Evolutionary conservation across 1,140 invertebrate species (phyloP).

Genomic region (Zeugodacus cucurbitae): DNA sequence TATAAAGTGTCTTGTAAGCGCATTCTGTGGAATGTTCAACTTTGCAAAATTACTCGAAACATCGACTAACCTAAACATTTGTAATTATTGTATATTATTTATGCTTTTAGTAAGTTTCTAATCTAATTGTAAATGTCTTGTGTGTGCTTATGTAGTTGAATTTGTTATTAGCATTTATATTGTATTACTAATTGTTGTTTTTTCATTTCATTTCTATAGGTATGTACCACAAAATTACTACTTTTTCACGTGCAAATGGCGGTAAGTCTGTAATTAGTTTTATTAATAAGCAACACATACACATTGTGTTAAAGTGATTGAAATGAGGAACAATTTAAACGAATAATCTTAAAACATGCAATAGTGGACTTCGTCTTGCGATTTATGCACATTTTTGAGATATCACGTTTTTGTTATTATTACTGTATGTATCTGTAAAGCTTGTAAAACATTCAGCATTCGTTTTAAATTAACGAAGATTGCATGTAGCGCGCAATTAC

Average conservation of each 20-base stretch:
- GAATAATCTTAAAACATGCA: neutral
- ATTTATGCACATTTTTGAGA: no score
- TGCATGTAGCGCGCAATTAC: neutral
- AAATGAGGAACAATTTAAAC: neutral
- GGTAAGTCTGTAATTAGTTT: neutral
- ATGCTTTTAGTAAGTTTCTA: neutral
- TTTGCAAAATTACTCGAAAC: neutral
- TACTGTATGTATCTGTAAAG: no score
- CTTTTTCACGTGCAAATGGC: neutral
- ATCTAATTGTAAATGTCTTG: neutral
- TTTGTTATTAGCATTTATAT: neutral
- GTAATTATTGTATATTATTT: neutral
- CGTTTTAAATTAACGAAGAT: neutral
- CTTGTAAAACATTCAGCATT: no score
- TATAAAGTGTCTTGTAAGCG: neutral
- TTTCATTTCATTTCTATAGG: neutral
- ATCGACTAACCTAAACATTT: constrained; percentile 20
- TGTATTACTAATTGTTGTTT: neutral
- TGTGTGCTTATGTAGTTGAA: neutral
- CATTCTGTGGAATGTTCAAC: neutral
- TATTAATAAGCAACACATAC: neutral
- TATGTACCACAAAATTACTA: neutral
- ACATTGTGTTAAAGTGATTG: neutral
- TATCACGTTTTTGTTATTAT: no score
- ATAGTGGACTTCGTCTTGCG: neutral